Conservation (phyloP, 2,113 vertebrate species). For the Colistium nudipinnis region DNA sequence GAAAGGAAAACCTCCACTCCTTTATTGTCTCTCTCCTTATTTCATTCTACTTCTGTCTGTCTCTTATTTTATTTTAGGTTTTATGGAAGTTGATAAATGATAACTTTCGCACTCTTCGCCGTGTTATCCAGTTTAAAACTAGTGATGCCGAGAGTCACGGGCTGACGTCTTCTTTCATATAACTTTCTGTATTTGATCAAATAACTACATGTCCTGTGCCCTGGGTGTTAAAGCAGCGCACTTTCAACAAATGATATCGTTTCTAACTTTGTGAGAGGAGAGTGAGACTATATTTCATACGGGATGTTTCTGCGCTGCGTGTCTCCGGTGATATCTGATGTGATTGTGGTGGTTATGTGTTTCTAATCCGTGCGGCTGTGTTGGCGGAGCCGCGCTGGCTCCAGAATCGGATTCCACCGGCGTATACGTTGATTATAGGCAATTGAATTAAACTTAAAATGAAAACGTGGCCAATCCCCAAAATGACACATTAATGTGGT, state of each 20-base stretch:
- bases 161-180: not conserved
- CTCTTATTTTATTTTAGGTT: no score
- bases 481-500: not conserved
- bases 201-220: not conserved
- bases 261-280: not conserved
- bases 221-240: not conserved
- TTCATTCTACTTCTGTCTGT: no score
- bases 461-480: not conserved
- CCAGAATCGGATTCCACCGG: not conserved
- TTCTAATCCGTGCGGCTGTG: not conserved
- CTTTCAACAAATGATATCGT: not conserved
- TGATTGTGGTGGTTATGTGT: not conserved
- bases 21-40: no score
- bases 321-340: not conserved
- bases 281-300: not conserved
- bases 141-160: not conserved
- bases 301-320: not conserved
- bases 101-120: not conserved
- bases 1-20: no score
- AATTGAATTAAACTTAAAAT: not conserved
- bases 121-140: not conserved
- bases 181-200: not conserved
- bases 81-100: no score
- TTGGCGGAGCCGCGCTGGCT: not conserved
- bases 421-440: not conserved